Evolutionary conservation across 2,113 vertebrate species (phyloP).

Genomic region (Microtus ochrogaster): DNA sequence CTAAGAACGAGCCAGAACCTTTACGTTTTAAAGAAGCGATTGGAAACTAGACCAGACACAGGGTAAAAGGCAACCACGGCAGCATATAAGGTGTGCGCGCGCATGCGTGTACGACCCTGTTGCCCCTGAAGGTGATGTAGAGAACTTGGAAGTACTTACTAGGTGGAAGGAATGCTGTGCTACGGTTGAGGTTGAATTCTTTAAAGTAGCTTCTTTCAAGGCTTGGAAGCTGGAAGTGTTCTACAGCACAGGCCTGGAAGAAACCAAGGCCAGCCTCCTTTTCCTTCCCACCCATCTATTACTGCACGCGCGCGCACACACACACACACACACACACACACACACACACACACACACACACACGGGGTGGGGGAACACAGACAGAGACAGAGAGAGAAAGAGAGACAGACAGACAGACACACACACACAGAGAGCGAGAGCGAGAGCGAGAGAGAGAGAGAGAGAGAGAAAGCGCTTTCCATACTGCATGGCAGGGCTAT

Average conservation of each 20-base stretch:
- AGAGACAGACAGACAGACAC: no score
- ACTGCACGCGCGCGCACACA: background rate
- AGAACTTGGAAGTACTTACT: background rate
- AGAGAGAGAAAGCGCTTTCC: no score
- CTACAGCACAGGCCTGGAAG: constrained; percentile 55
- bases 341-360: background rate
- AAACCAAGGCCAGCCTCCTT: constrained; percentile 52
- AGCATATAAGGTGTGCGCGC: background rate
- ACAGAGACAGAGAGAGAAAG: no score
- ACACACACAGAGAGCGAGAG: no score
- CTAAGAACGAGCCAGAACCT: background rate
- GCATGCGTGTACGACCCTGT: background rate
- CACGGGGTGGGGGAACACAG: no score
- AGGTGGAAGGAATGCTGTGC: background rate
- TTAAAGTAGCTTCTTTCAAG: background rate
- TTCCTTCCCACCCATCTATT: constrained; percentile 37
- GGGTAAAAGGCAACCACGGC: background rate
- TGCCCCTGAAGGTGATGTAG: background rate
- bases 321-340: background rate
- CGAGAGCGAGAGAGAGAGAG: no score
- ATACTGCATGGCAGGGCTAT: constrained; percentile 48
- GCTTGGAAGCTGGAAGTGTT: background rate
- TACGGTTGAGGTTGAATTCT: background rate
- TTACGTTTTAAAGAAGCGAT: background rate
- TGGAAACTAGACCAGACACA: background rate